Percentiles rank a stretch among this genome's conserved stretches.
Conservation (phyloP, 2,888 invertebrate species). For the Drosophila helvetica region DNA sequence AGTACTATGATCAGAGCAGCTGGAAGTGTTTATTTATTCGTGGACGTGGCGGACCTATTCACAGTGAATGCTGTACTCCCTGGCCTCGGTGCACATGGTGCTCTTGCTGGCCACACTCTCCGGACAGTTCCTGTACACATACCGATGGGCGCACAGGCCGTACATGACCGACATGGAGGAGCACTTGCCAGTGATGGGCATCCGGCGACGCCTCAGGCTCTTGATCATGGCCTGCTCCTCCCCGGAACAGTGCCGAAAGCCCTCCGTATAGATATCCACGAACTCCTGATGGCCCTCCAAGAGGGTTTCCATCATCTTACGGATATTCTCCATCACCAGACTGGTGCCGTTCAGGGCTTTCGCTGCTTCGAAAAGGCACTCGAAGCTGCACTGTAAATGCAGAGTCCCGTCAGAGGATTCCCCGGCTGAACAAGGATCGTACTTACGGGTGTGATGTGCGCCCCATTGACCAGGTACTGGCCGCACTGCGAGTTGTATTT, state of each 20-base stretch:
- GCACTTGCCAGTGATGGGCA: constrained; percentile 29
- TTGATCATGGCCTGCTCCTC: constrained; percentile 34
- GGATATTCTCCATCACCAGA: constrained; percentile 28
- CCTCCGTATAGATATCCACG: constrained; percentile 23
- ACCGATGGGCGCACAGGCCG: constrained; percentile 49
- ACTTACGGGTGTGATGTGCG: constrained; percentile 42
- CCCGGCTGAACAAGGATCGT: too few species aligned
- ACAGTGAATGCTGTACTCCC: constrained; percentile 37
- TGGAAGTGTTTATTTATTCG: constrained; percentile 22
- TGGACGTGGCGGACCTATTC: not conserved
- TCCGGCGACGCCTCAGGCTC: constrained; percentile 29
- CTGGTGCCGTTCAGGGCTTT: constrained; percentile 35
- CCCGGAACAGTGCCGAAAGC: constrained; percentile 24
- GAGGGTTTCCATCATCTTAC: constrained; percentile 18
- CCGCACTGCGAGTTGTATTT: constrained; percentile 29
- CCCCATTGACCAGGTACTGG: constrained; percentile 28
- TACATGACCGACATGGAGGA: constrained; percentile 46
- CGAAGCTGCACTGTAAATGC: constrained; percentile 35
- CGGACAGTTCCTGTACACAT: constrained; percentile 52
- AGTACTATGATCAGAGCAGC: constrained; percentile 21
- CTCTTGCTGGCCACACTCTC: constrained; percentile 44
- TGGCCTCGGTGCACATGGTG: constrained; percentile 26
- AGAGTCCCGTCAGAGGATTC: not conserved
- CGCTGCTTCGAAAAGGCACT: constrained; percentile 39
- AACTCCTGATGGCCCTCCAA: constrained; percentile 17